phyloP scores from a whole-genome alignment of 2,888 invertebrate genomes.

The Ennomos fuscantarius region DNA sequence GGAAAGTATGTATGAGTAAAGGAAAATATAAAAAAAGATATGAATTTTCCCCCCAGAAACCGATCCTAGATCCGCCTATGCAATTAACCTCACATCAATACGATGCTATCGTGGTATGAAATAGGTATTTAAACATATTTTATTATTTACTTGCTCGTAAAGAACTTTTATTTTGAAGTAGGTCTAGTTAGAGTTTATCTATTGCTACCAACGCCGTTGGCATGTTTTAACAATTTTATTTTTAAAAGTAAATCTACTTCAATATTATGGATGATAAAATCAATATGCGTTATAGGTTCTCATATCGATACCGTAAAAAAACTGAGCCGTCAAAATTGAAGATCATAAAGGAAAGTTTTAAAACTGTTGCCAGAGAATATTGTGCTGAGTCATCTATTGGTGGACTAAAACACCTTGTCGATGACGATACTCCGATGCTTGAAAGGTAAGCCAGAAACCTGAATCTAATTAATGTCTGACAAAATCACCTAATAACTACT shows the following conservation, averaged over 20 bases:
- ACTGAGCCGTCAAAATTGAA: slow-evolving; percentile 45
- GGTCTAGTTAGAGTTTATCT: slow-evolving; percentile 3
- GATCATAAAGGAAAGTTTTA: slow-evolving; percentile 63
- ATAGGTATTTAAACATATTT: slow-evolving; percentile 66
- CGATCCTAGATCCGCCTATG: no score
- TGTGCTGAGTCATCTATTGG: slow-evolving; percentile 78
- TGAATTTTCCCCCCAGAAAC: no score
- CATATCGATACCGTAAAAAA: slow-evolving; percentile 39
- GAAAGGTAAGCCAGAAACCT: slow-evolving; percentile 66
- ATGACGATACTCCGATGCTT: slow-evolving; percentile 61
- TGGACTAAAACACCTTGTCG: slow-evolving; percentile 76
- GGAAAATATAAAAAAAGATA: no score
- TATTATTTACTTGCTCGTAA: slow-evolving; percentile 47
- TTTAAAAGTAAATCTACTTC: background rate
- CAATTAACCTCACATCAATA: slow-evolving; percentile 61
- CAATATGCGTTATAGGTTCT: slow-evolving; percentile 9
- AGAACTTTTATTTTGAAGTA: slow-evolving; percentile 23
- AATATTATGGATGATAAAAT: slow-evolving; percentile 8
- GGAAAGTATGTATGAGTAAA: no score
- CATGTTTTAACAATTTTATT: slow-evolving; percentile 4
- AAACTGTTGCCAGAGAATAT: slow-evolving; percentile 68
- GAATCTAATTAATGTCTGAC: no score
- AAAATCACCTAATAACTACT: no score
- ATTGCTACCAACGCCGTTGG: slow-evolving; percentile 1
- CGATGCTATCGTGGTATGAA: slow-evolving; percentile 74